Evolutionary conservation across 2,113 vertebrate genomes (phyloP), one percentile per base, ranked within the genome.

Genomic region (Mixornis gularis): DNA sequence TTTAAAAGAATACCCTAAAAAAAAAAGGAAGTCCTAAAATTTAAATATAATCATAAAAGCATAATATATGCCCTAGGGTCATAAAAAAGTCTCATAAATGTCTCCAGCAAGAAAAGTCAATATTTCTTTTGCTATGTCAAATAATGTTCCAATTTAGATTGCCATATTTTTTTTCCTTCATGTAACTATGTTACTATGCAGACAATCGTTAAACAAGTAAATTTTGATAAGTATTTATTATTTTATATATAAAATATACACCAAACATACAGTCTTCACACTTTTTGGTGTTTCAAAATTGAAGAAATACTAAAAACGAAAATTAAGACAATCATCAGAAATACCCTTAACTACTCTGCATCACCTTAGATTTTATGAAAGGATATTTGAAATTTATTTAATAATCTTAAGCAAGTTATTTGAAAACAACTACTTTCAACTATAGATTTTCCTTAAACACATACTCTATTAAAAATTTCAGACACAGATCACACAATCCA

Each of bases 391-490:
- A 87, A 73, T 89, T 46, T 38, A 64, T 62, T 94, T 34, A 36
- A 60, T 40, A 5, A 58, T 81, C 13, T 81, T 80, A 63, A 38
- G 8, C 8, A 74, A 85, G 19, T 72, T 84, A 53, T 40, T 92
- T 83, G 49, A 86, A 94, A 95, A 94, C 22, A 94, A 85, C 58
- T 79, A 58, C 19, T 77, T 94, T 86, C 90, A 94, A n/a, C 72
- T 79, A 77, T 8, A 77, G 70, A 78, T 87, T 59, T 79, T 85
- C 21, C 46, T 66, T 78, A 49, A 79, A 56, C 10, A 26, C 22
- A 49, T 68, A 80, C 48, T 68, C 63, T 86, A 55, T 36, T 62
- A 85, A 85, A 80, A 79, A 86, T 85, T 93, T 95, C 59, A 94
- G 82, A 86, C 60, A 91, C 22, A 38, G 83, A 90, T 64, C 66